Base-by-base conservation (phyloP, 2,888 invertebrate genomes). In the Fissipunctia ypsillon region DNA sequence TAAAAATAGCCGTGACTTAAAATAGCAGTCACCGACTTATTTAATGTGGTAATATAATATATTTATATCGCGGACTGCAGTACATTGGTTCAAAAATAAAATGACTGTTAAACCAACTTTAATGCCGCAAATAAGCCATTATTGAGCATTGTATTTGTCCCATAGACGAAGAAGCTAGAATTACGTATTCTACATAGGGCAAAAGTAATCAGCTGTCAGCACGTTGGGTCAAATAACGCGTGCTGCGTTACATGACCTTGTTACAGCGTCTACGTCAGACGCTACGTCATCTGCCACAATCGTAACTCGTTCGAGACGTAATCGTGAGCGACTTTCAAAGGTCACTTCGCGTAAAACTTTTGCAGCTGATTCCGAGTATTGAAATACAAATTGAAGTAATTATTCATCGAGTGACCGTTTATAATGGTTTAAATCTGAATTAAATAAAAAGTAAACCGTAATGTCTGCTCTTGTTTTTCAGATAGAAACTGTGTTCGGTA, bases 221-320 rank as follows among this genome's bases (percentile, higher is more conserved):
- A 28, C 35, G 45, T 35, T 45, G 28, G 70, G 70, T 82, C 75
- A 82, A 78, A 52, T 60, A 78, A 56, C 57, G 54, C 75, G 69
- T 56, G 68, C 54, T 63, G 67, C 48, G 56, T 66, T 38, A 70
- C 48, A 72, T 86, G 83, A 84, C 89, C 88, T 88, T 86, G 79
- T 73, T 66, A 56, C 61, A 48, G 60, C 66, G 78, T 50, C 76
- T 60, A 80, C 63, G 77, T 73, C 60, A 50, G 43, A 22, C 50
- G n/a, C 45, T 69, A 81, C 86, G 86, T 86, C 86, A 86, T 57
- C 41, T 35, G 16, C 35, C 54, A 38, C 65, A 61, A 25, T 35
- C 52, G 66, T 80, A 70, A 82, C 73, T 68, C 63, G 73, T 48
- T 61, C 71, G 45, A 65, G 66, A 76, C 78, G 57, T 77, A 45